Evolutionary conservation across 2,797 vertebrate species (phyloP).

Genomic region (Lycodopsis pacificus): DNA sequence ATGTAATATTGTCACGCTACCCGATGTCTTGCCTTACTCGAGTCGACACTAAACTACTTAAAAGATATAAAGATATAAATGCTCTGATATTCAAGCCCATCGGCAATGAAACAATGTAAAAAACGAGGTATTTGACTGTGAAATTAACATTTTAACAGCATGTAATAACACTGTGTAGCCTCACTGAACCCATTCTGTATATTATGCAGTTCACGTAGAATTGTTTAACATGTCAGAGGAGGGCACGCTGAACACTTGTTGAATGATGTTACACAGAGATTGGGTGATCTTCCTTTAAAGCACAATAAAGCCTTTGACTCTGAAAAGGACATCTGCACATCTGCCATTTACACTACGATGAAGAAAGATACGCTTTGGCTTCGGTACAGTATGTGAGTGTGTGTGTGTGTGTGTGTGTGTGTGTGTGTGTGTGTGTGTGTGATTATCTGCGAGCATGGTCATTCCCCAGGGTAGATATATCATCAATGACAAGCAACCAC

Average conservation of each 20-base stretch:
- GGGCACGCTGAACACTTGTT: slow-evolving; percentile 20
- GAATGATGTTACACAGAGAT: slow-evolving; percentile 33
- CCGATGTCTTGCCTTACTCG: background rate
- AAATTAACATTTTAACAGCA: background rate
- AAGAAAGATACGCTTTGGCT: slow-evolving; percentile 38
- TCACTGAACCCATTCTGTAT: background rate
- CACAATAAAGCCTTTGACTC: slow-evolving; percentile 42
- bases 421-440: slow-evolving; percentile 10
- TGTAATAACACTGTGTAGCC: background rate
- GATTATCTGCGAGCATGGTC: slow-evolving; percentile 50
- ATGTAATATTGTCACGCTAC: background rate
- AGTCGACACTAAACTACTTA: background rate
- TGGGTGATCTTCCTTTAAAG: slow-evolving; percentile 28
- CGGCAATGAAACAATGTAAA: background rate
- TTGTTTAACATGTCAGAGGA: slow-evolving; percentile 20
- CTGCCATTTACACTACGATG: slow-evolving; percentile 51
- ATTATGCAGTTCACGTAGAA: background rate
- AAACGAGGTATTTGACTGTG: background rate
- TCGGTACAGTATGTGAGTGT: slow-evolving; percentile 7
- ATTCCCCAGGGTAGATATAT: slow-evolving; percentile 53
- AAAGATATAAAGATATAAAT: background rate
- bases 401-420: slow-evolving; percentile 19
- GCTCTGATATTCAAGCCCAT: background rate
- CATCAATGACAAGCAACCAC: slow-evolving; percentile 66
- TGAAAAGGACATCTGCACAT: slow-evolving; percentile 59